Conservation (phyloP, 1,140 invertebrate genomes). For the Brachionus rubens region DNA sequence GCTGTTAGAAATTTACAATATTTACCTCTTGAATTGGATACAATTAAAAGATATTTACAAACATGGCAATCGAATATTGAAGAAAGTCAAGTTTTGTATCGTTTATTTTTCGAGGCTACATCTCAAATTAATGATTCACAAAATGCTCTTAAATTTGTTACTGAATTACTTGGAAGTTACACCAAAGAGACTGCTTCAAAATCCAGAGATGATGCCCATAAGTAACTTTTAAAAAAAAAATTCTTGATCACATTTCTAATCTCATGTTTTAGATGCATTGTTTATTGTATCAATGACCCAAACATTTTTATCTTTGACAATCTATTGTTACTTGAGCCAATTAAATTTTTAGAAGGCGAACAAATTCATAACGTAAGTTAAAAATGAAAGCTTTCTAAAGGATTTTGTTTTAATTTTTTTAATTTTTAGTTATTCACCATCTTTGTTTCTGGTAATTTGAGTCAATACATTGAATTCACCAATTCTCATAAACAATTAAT, state of each 20-base stretch:
- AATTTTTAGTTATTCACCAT: slow-evolving; percentile 75
- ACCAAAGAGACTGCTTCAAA: slow-evolving; percentile 45
- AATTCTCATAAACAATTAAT: slow-evolving; percentile 89
- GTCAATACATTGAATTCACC: slow-evolving; percentile 84
- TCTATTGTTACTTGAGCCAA: slow-evolving; percentile 83
- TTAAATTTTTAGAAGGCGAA: slow-evolving; percentile 88
- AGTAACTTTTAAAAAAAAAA: not conserved
- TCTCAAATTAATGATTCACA: slow-evolving; percentile 40
- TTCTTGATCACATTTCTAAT: not conserved
- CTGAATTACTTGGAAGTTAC: slow-evolving; percentile 18
- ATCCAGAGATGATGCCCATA: slow-evolving; percentile 37
- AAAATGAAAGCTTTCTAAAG: not conserved
- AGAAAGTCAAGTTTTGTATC: slow-evolving; percentile 31
- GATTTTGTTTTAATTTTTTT: not conserved
- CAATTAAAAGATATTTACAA: slow-evolving; percentile 15
- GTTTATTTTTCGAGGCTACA: slow-evolving; percentile 12
- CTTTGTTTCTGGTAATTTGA: slow-evolving; percentile 88
- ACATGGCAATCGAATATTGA: slow-evolving; percentile 35
- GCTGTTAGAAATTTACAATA: not conserved
- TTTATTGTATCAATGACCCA: slow-evolving; percentile 86
- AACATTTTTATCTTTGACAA: slow-evolving; percentile 91
- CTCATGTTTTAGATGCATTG: slow-evolving; percentile 69
- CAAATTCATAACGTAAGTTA: slow-evolving; percentile 76
- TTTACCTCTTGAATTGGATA: not conserved
- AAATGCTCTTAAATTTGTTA: slow-evolving; percentile 13